These are phyloP conservation scores for Gobio occitaniae DNA, from an alignment of 2,797 vertebrate genomes.

Conservation along the genomic window DNA sequence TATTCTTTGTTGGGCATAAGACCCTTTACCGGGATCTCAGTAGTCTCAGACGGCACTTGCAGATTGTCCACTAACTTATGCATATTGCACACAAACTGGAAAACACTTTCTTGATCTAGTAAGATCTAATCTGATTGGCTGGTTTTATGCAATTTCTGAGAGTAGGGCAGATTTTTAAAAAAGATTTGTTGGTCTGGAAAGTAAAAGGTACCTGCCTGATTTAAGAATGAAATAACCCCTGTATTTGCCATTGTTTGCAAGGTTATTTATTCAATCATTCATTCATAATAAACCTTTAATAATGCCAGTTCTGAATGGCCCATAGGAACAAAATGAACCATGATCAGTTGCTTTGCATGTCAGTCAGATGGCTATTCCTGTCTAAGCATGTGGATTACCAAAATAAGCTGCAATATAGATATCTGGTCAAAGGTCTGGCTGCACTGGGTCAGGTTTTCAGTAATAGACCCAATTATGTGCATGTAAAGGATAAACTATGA, in stretches of 20 bases:
- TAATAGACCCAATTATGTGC: not conserved
- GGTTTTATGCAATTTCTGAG: constrained; percentile 7
- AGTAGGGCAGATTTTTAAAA: not conserved
- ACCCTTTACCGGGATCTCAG: not conserved
- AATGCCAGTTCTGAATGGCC: not conserved
- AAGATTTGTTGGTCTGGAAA: not conserved
- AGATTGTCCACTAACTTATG: not conserved
- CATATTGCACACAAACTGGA: not conserved
- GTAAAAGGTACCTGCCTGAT: not conserved
- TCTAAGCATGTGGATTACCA: not conserved
- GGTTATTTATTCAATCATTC: not conserved
- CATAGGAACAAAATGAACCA: not conserved
- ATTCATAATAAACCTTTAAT: not conserved
- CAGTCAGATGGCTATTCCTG: not conserved
- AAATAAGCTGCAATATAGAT: not conserved
- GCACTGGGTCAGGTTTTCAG: not conserved
- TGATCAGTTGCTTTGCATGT: not conserved
- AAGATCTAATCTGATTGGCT: constrained; percentile 27
- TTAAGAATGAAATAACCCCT: not conserved
- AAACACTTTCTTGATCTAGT: not conserved
- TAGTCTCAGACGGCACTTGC: not conserved
- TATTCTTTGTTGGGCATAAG: not conserved
- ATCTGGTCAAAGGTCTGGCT: not conserved
- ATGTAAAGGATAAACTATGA: not conserved
- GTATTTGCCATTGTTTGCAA: not conserved